Percentiles rank a stretch among this genome's conserved stretches.
These are phyloP conservation scores for Apteryx mantelli DNA, from an alignment of 2,113 vertebrate genomes.

Conservation along the genomic window DNA sequence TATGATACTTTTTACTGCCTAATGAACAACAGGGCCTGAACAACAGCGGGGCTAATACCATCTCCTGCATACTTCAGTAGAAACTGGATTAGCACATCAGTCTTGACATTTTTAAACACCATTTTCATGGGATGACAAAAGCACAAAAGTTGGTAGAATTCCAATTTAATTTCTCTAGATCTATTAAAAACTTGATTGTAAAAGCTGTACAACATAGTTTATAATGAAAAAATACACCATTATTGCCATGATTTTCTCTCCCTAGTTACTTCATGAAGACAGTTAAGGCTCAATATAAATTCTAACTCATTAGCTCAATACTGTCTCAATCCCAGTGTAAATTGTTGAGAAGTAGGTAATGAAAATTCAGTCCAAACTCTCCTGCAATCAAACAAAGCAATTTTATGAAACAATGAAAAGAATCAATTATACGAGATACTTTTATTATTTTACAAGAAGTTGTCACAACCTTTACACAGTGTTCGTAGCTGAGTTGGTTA, in stretches of 20 bases:
- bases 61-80: background rate
- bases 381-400: slow-evolving; percentile 74
- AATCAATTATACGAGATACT: slow-evolving; percentile 75
- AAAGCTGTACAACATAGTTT: slow-evolving; percentile 73
- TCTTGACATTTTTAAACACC: slow-evolving; percentile 30
- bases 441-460: slow-evolving; percentile 75
- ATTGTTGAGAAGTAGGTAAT: slow-evolving; percentile 79
- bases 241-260: slow-evolving; percentile 76
- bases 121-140: slow-evolving; percentile 49
- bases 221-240: slow-evolving; percentile 77
- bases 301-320: slow-evolving; percentile 82
- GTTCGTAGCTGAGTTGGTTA: slow-evolving; percentile 52
- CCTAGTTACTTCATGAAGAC: slow-evolving; percentile 75
- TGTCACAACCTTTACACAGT: slow-evolving; percentile 54
- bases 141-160: slow-evolving; percentile 72
- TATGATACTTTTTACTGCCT: background rate
- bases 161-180: slow-evolving; percentile 74
- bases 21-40: background rate
- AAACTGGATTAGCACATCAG: background rate
- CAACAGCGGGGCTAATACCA: background rate
- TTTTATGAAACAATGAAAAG: slow-evolving; percentile 79
- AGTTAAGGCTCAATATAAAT: slow-evolving; percentile 81
- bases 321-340: slow-evolving; percentile 77
- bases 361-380: slow-evolving; percentile 77
- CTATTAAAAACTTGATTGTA: slow-evolving; percentile 77